These are phyloP conservation scores for Phyllostomus hastatus DNA, from an alignment of 2,113 vertebrate species.

Conservation along the genomic window DNA sequence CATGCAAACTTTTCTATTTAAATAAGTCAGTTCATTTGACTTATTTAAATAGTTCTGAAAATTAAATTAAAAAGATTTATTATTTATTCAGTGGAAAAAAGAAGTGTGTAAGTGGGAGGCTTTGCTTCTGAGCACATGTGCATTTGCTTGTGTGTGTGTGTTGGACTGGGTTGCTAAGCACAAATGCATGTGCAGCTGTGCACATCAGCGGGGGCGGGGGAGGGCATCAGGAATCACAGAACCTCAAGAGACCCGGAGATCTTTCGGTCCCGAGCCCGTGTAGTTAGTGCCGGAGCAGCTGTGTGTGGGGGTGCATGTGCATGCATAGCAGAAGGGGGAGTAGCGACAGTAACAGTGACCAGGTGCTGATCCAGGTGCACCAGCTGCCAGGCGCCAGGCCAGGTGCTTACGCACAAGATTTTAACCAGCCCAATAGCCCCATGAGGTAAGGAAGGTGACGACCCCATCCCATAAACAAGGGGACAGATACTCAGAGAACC, in stretches of 20 bases:
- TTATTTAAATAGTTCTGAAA: too few species aligned
- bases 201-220: not conserved
- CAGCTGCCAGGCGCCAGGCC: not conserved
- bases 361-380: not conserved
- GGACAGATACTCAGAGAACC: not conserved
- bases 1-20: too few species aligned
- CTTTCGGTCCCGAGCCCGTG: not conserved
- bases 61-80: too few species aligned
- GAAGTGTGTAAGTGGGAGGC: not conserved
- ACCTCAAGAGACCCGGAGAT: not conserved
- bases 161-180: not conserved
- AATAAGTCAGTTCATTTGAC: too few species aligned
- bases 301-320: not conserved
- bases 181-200: not conserved
- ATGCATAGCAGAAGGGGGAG: not conserved
- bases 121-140: not conserved
- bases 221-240: not conserved
- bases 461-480: not conserved
- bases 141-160: too few species aligned
- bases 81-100: not conserved
- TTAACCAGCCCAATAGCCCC: not conserved
- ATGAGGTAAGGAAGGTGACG: not conserved
- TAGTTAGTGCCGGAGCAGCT: not conserved
- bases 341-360: not conserved
- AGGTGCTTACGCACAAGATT: not conserved